Evolutionary conservation across 2,113 vertebrate genomes (phyloP), one percentile per base, ranked within the genome.

Genomic region (Gobio gobio): DNA sequence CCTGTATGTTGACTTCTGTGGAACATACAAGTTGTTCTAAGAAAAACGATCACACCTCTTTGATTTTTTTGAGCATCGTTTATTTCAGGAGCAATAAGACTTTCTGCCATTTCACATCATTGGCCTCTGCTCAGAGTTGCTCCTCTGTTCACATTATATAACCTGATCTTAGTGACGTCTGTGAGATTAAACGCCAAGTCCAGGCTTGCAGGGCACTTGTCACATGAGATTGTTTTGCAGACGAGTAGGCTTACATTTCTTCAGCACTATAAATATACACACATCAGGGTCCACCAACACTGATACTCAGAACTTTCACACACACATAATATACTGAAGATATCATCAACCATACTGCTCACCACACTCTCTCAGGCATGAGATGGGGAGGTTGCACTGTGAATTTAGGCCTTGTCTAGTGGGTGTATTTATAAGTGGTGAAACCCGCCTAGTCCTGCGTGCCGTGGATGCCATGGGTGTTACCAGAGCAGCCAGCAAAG

Each of bases 371-470:
- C 75, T 59, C 77, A 72, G 20, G 59, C 63, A 85, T 49, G 43
- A 24, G 72, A 47, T 6, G 66, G 66, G 45, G 79, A 83, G 58
- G 58, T 59, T 76, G 10, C 87, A 84, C 74, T 72, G 86, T 86
- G 87, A 90, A 92, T 92, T 89, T 88, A 51, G 61, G 74, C 91
- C 87, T 84, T 90, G 88, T 91, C 86, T 80, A 78, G 91, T 88
- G 87, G 87, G 89, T 87, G 91, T 95, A 93, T 95, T 93, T 94
- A 93, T 94, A 95, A 92, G 89, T 85, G 72, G 90, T 61, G 68
- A 18, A 92, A 90, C 91, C 91, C 87, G 90, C 92, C 91, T 90
- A 66, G 90, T 86, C 87, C 86, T 85, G 79, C 91, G 33, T 93
- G 89, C 91, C 83, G 85, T 14, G 74, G 70, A 93, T 94, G 88